phyloP scores from a whole-genome alignment of 2,888 invertebrate genomes.

The Conistra vaccinii region DNA sequence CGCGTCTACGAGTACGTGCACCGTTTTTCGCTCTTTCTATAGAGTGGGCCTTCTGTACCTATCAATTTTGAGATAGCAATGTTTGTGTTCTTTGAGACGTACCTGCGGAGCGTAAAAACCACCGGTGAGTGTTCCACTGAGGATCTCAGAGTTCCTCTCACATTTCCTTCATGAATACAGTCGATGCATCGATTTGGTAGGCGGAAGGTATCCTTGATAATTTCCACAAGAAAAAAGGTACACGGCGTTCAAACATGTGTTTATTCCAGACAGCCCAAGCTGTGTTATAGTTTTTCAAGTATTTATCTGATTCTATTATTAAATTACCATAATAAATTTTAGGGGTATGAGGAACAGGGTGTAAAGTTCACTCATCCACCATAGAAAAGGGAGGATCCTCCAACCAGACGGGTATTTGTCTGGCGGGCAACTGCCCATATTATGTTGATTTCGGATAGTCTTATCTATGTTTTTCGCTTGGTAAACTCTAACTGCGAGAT shows the following conservation, averaged over 20 bases:
- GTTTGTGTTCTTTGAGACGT: neutral
- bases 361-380: too few relatives aligned
- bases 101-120: neutral
- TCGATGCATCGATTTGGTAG: neutral
- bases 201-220: neutral
- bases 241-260: neutral
- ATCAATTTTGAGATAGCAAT: neutral
- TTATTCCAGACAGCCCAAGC: neutral
- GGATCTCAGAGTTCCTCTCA: neutral
- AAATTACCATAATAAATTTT: neutral
- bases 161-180: neutral
- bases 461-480: too few relatives aligned
- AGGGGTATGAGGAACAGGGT: too few relatives aligned
- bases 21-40: neutral
- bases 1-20: too few relatives aligned
- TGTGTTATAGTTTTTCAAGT: neutral
- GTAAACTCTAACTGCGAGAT: too few relatives aligned
- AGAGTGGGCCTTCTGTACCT: neutral
- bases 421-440: too few relatives aligned
- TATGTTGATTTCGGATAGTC: too few relatives aligned
- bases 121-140: slow-evolving; percentile 11
- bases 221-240: neutral
- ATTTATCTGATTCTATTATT: neutral
- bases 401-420: too few relatives aligned
- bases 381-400: too few relatives aligned